Conservation (phyloP, 2,797 vertebrate genomes). For the Typhlichthys subterraneus region DNA sequence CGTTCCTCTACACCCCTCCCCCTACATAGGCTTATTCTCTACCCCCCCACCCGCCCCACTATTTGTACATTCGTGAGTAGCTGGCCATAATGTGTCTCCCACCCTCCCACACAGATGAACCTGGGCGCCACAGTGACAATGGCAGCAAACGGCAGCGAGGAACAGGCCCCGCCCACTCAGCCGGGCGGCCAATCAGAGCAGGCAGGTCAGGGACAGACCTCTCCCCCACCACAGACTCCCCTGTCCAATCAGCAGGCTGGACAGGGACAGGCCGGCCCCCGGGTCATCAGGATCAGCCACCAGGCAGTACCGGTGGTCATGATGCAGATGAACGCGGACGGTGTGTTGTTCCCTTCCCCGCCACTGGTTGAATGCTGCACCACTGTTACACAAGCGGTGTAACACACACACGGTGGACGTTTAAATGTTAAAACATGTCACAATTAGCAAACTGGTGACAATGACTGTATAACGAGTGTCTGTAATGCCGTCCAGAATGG, state of each 20-base stretch:
- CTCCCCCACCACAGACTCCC: conserved; percentile 70
- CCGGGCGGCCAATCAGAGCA: conserved; percentile 70
- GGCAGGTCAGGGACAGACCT: conserved; percentile 73
- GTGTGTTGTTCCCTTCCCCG: conserved; percentile 73
- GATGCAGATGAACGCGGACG: conserved; percentile 96
- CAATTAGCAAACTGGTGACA: not conserved
- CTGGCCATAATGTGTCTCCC: not conserved
- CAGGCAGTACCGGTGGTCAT: conserved; percentile 92
- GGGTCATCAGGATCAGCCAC: conserved; percentile 91
- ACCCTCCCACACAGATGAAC: conserved; percentile 79
- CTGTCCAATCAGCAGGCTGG: conserved; percentile 77
- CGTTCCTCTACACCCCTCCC: no score
- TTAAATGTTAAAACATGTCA: not conserved
- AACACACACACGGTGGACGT: not conserved
- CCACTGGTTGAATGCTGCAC: conserved; percentile 60
- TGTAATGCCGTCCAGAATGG: not conserved
- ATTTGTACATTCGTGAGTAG: no score
- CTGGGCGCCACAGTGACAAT: conserved; percentile 88
- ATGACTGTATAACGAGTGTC: not conserved
- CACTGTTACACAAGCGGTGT: conserved; percentile 4
- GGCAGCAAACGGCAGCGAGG: conserved; percentile 79
- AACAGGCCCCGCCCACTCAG: conserved; percentile 68
- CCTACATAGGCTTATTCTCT: no score
- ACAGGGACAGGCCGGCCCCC: conserved; percentile 79
- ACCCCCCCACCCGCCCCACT: no score